Percentiles rank a stretch among this genome's conserved stretches.
These are phyloP conservation scores for Muscina levida DNA, from an alignment of 2,888 invertebrate genomes.

Conservation along the genomic window DNA sequence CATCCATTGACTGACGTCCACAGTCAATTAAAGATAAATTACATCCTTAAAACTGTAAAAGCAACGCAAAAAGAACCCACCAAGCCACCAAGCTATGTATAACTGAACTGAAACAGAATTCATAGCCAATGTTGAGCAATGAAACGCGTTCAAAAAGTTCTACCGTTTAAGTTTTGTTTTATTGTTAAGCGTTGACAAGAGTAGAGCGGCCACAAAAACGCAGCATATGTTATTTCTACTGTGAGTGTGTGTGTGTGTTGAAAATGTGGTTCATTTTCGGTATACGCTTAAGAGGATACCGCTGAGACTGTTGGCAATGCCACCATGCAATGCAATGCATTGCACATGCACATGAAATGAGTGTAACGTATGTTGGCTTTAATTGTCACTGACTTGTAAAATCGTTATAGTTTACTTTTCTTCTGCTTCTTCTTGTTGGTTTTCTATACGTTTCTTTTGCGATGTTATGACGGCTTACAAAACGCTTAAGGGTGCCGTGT, in stretches of 20 bases:
- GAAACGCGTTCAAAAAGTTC: not conserved
- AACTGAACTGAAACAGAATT: constrained; percentile 2
- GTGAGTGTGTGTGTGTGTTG: not conserved
- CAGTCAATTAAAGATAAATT: constrained; percentile 66
- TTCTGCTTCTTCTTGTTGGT: constrained; percentile 28
- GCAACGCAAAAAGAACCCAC: constrained; percentile 11
- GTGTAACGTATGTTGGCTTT: constrained; percentile 37
- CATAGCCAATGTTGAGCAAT: not conserved
- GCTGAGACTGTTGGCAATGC: not conserved
- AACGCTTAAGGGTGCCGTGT: constrained; percentile 46
- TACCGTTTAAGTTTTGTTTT: constrained; percentile 7
- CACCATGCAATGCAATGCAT: not conserved
- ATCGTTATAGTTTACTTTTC: constrained; percentile 43
- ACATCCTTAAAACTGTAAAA: constrained; percentile 63
- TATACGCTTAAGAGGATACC: constrained; percentile 8
- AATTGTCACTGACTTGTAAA: constrained; percentile 50
- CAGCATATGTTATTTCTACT: constrained; percentile 17
- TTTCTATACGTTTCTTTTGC: too few species aligned
- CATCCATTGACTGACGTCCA: constrained; percentile 63
- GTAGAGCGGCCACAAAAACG: not conserved
- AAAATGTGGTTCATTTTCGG: constrained; percentile 1
- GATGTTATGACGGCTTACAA: constrained; percentile 18
- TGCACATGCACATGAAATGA: too few species aligned
- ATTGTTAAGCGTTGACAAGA: not conserved
- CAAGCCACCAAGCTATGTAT: not conserved